Base-by-base conservation (phyloP, 2,113 vertebrate species). In the Nibea albiflora region DNA sequence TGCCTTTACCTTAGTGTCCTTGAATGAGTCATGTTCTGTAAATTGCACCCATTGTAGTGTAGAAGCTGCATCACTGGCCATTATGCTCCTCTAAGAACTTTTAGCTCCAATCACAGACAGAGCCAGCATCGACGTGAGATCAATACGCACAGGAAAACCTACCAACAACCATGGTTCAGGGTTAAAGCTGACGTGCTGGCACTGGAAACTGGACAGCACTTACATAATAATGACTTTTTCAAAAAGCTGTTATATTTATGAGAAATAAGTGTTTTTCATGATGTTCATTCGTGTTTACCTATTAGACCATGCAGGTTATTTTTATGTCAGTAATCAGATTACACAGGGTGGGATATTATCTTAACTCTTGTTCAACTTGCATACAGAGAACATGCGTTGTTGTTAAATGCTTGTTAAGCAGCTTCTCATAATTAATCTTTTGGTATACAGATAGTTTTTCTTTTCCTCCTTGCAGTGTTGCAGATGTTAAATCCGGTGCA, bases 91-190 rank as follows among this genome's bases (percentile, higher is more conserved):
- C 4, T 1, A 42, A 47, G 11, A 84, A 67, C 24, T 62, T 81
- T n/a, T 15, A 4, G 17, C 24, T 61, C 8, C 11, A 26, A 53
- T 53, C 58, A 71, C 42, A 31, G 39, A 54, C 52, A 46, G 44
- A 15, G 1, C 11, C 60, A 9, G 66, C 65, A 66, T 17, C 14
- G 0, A 16, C 64, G 9, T n/a, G 26, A 76, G 60, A 78, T 72
- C 70, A 81, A 53, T 58, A 46, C 28, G 26, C 44, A 39, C 20
- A 35, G 28, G 61, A 39, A 26, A 65, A 61, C 77, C 35, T 67
- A 73, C 67, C 82, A 84, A 87, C 76, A 78, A 63, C 47, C 47
- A 71, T 20, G 19, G 56, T 42, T 35, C 50, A 58, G 17, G 24
- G 49, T 64, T 52, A 35, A 19, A 84, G 61, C 60, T 7, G 54